Conservation (phyloP, 1,140 invertebrate genomes). For the Zaprionus gabonicus region DNA sequence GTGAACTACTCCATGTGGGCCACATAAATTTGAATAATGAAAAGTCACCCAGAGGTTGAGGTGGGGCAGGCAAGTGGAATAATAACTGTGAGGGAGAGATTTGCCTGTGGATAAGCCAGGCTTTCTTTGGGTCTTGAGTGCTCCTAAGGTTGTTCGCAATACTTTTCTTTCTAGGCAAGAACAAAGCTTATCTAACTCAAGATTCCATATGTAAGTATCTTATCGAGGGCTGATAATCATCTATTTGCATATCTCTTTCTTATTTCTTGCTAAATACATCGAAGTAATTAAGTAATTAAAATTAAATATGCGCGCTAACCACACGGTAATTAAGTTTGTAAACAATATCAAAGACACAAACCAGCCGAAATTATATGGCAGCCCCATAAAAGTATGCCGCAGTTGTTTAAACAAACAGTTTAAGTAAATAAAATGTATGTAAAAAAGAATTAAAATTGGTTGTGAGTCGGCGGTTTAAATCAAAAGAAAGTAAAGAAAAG, state of each 20-base stretch:
- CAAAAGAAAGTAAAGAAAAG: background rate
- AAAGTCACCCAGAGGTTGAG: slow-evolving; percentile 30
- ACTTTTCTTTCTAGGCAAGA: background rate
- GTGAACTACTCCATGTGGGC: slow-evolving; percentile 4
- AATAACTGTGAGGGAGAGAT: background rate
- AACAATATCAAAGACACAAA: slow-evolving; percentile 12
- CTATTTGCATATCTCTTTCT: background rate
- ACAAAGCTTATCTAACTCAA: too few species aligned
- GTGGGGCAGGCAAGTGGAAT: background rate
- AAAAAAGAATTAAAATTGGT: fast-evolving
- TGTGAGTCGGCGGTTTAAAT: background rate
- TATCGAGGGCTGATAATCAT: background rate
- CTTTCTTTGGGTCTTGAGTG: background rate
- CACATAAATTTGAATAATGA: slow-evolving; percentile 51
- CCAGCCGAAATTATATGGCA: slow-evolving; percentile 32
- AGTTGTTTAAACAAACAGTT: slow-evolving; percentile 15
- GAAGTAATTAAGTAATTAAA: background rate
- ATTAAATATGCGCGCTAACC: background rate
- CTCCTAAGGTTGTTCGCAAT: background rate
- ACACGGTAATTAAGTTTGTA: background rate
- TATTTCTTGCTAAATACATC: background rate
- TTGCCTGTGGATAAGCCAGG: slow-evolving; percentile 11
- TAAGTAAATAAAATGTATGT: background rate
- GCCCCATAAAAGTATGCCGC: slow-evolving; percentile 68
- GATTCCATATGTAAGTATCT: background rate